phyloP scores from a whole-genome alignment of 2,113 vertebrate genomes.

The Urocitellus parryii region DNA sequence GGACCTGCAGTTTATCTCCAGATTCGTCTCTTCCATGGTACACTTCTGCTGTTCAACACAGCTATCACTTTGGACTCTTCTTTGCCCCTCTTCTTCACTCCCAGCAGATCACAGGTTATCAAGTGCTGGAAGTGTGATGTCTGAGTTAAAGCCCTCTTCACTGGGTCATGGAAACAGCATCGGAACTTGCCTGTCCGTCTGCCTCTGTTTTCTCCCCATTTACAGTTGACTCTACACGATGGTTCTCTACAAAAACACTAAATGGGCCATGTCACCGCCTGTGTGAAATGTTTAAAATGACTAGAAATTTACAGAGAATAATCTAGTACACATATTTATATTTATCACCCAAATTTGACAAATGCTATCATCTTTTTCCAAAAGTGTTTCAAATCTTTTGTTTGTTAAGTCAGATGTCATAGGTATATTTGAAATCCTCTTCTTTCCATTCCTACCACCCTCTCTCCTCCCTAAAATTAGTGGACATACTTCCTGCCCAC shows the following conservation, averaged over 20 bases:
- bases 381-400: not conserved
- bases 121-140: not conserved
- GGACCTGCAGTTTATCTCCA: not conserved
- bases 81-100: not conserved
- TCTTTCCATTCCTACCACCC: not conserved
- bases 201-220: too few species aligned
- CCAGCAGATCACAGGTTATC: not conserved
- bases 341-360: not conserved
- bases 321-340: not conserved
- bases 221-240: fast-evolving
- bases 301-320: not conserved
- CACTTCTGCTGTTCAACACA: not conserved
- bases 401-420: not conserved
- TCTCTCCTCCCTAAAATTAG: not conserved
- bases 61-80: not conserved
- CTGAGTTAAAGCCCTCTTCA: not conserved
- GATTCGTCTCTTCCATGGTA: not conserved
- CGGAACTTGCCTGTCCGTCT: not conserved
- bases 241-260: not conserved
- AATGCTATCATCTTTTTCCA: not conserved
- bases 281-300: not conserved
- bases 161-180: too few species aligned
- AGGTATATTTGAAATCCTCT: not conserved
- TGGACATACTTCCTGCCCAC: not conserved
- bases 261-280: not conserved